These are phyloP conservation scores for Pristionchus exspectatus DNA, from an alignment of 2,888 invertebrate species.

Conservation along the genomic window DNA sequence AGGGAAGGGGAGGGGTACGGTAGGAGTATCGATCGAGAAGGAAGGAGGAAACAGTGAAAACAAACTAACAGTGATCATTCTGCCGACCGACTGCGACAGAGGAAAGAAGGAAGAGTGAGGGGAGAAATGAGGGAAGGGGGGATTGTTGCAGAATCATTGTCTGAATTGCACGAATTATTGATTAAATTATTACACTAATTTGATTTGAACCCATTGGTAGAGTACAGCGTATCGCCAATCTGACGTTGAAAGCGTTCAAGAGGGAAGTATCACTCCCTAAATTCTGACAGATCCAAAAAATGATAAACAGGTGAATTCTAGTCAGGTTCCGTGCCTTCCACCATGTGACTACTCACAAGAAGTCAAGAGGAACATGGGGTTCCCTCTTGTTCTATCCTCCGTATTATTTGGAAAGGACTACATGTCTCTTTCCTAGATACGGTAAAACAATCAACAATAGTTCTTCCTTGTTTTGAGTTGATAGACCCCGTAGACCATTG, in stretches of 20 bases:
- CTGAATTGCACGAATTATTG: background rate
- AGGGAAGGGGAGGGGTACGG: background rate
- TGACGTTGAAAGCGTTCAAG: too few species aligned
- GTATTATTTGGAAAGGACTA: background rate
- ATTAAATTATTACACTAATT: background rate
- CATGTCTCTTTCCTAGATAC: background rate
- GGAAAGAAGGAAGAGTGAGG: background rate
- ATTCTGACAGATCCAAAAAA: too few species aligned
- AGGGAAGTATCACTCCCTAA: too few species aligned
- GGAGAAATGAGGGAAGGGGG: background rate
- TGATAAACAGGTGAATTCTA: too few species aligned
- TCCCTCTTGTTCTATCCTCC: too few species aligned
- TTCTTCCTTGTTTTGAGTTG: background rate
- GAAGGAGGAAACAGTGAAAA: background rate
- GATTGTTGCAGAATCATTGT: background rate
- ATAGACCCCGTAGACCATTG: background rate
- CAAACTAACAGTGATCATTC: slow-evolving; percentile 10
- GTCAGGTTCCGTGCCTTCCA: too few species aligned
- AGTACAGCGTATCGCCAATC: too few species aligned
- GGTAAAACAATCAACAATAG: background rate
- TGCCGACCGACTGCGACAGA: background rate
- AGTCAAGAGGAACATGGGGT: too few species aligned
- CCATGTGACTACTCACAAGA: too few species aligned
- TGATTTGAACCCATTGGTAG: too few species aligned
- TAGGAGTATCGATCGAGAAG: background rate